A percentile compares a stretch with the other conserved stretches of the same genome.
Evolutionary conservation across 2,888 invertebrate genomes (phyloP).

Genomic region (Conchocele bisecta): DNA sequence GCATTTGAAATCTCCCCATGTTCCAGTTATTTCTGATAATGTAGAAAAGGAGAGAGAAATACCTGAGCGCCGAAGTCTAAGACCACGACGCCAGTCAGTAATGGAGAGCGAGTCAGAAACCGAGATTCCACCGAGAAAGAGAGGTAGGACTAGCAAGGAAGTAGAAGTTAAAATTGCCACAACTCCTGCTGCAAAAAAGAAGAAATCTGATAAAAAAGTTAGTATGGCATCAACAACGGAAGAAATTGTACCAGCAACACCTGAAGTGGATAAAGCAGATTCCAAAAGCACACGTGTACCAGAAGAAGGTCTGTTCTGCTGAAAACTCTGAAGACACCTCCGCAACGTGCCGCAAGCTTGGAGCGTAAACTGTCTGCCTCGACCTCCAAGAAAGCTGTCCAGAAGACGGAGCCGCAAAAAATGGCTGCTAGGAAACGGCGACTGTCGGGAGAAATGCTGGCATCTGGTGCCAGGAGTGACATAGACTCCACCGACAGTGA

Average conservation of each 20-base stretch:
- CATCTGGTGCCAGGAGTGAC: constrained; percentile 2
- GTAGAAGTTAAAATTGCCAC: no score
- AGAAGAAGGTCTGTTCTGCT: no score
- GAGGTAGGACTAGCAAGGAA: no score
- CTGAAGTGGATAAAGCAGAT: no score
- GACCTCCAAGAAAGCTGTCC: constrained; percentile 42
- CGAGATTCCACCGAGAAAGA: neutral
- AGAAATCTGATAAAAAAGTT: no score
- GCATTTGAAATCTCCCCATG: constrained; percentile 8
- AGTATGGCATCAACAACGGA: no score
- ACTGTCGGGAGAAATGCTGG: constrained; percentile 30
- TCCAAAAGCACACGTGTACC: no score
- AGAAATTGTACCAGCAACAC: no score
- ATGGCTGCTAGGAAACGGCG: constrained; percentile 36
- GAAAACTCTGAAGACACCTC: no score
- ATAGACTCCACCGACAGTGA: constrained; percentile 35
- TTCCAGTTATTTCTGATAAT: neutral
- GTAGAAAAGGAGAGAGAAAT: neutral
- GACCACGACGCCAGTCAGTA: no score
- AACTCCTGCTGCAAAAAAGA: no score
- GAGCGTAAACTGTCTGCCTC: constrained; percentile 47
- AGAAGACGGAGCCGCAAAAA: constrained; percentile 12
- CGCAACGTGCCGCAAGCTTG: neutral
- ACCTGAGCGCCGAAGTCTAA: no score
- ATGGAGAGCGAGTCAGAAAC: neutral